These are phyloP conservation scores for Laspeyria flexula DNA, from an alignment of 2,888 invertebrate species.

Conservation along the genomic window DNA sequence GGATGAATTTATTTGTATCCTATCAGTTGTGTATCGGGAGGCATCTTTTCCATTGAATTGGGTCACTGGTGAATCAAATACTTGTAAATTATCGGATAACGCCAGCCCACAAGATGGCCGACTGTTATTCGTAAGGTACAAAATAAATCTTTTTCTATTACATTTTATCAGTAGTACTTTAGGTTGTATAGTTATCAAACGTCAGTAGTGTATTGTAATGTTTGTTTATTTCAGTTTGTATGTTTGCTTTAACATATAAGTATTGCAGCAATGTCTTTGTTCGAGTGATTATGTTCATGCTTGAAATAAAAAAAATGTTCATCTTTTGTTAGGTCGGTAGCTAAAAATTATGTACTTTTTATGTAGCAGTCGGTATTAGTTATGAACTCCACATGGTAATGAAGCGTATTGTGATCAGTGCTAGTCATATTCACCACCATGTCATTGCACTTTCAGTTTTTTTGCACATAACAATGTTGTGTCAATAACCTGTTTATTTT, in stretches of 20 bases:
- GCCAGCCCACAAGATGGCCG: slow-evolving; percentile 86
- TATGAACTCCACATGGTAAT: slow-evolving; percentile 5
- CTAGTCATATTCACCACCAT: slow-evolving; percentile 19
- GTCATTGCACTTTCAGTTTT: slow-evolving; percentile 38
- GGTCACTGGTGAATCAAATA: slow-evolving; percentile 66
- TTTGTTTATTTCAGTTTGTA: slow-evolving; percentile 36
- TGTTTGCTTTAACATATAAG: slow-evolving; percentile 26
- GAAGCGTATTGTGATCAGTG: slow-evolving; percentile 10
- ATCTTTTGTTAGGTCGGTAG: slow-evolving; percentile 43
- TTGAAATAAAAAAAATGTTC: slow-evolving; percentile 51
- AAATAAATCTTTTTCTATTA: slow-evolving; percentile 66
- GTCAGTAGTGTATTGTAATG: slow-evolving; percentile 38
- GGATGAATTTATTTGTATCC: slow-evolving; percentile 53
- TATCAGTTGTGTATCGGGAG: slow-evolving; percentile 53
- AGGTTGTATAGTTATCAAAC: slow-evolving; percentile 38
- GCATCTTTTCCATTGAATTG: slow-evolving; percentile 55
- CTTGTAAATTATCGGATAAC: slow-evolving; percentile 79
- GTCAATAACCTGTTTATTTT: slow-evolving; percentile 41
- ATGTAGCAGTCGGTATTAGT: slow-evolving; percentile 6
- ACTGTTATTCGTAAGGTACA: slow-evolving; percentile 84
- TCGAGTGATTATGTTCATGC: slow-evolving; percentile 53
- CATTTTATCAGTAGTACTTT: slow-evolving; percentile 47
- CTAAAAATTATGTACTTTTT: slow-evolving; percentile 23
- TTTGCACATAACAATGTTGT: slow-evolving; percentile 33
- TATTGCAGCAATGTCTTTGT: slow-evolving; percentile 69